phyloP scores from a whole-genome alignment of 2,888 invertebrate species.

The Bombylius major region DNA sequence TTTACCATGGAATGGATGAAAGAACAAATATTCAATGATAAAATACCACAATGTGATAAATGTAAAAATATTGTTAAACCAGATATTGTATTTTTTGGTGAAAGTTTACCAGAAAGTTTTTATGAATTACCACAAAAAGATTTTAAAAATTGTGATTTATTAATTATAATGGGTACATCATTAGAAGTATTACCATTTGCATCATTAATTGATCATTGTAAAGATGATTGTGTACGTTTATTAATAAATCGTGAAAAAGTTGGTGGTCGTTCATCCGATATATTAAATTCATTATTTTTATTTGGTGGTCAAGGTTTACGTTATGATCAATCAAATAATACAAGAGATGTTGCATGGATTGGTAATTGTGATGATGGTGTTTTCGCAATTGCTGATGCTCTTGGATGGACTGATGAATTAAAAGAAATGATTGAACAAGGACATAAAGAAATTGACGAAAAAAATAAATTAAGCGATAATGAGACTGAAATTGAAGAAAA shows the following conservation, averaged over 20 bases:
- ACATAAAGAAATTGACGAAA: constrained; percentile 40
- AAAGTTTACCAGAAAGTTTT: constrained; percentile 71
- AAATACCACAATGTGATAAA: constrained; percentile 62
- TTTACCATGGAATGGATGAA: constrained; percentile 78
- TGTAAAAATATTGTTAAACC: constrained; percentile 81
- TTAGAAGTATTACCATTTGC: constrained; percentile 92
- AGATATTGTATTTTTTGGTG: constrained; percentile 93
- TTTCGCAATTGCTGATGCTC: constrained; percentile 53
- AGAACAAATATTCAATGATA: constrained; percentile 59
- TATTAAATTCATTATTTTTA: constrained; percentile 23
- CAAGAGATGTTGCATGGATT: constrained; percentile 64
- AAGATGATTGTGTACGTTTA: constrained; percentile 61
- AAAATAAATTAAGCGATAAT: neutral
- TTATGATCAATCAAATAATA: constrained; percentile 47
- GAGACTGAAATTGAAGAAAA: neutral
- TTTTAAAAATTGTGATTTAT: constrained; percentile 74
- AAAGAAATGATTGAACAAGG: constrained; percentile 43
- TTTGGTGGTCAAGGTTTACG: constrained; percentile 48
- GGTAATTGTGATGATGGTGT: constrained; percentile 79
- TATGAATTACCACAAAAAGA: constrained; percentile 55
- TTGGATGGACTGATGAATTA: constrained; percentile 67
- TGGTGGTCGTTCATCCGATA: constrained; percentile 35
- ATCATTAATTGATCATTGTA: constrained; percentile 65
- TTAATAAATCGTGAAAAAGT: constrained; percentile 78
- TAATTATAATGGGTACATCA: constrained; percentile 92